Conservation (phyloP, 2,113 vertebrate genomes). For the Orientallactaga bullata region DNA sequence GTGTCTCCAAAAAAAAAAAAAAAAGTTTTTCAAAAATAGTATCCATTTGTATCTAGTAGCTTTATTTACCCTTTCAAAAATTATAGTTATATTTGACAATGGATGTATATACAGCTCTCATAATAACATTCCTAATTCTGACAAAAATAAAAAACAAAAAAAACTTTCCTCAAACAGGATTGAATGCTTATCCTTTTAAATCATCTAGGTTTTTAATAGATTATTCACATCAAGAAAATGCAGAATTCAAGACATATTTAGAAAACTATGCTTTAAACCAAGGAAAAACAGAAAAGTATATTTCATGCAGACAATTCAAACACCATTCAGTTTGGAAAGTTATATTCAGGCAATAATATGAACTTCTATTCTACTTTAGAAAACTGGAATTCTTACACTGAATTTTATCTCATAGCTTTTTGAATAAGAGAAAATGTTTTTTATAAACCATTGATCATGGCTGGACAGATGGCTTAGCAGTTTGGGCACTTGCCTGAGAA, state of each 20-base stretch:
- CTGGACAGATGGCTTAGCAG: too few species aligned
- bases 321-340: not conserved
- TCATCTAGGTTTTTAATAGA: not conserved
- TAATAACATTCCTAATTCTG: not conserved
- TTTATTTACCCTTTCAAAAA: not conserved
- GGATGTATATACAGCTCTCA: not conserved
- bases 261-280: not conserved
- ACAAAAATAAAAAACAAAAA: not conserved
- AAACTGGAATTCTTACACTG: not conserved
- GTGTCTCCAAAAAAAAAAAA: too few species aligned
- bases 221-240: not conserved
- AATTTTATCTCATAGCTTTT: not conserved
- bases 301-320: not conserved
- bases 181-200: not conserved
- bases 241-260: slow-evolving; percentile 26
- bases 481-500: too few species aligned
- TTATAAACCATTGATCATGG: too few species aligned
- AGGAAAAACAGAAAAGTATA: not conserved
- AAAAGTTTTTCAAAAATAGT: not conserved
- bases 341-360: not conserved
- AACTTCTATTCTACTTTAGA: not conserved
- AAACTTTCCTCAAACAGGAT: not conserved
- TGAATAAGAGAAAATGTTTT: not conserved
- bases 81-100: not conserved
- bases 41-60: not conserved